Base-by-base conservation (phyloP, 2,888 invertebrate genomes). In the Ephialtes manifestator region DNA sequence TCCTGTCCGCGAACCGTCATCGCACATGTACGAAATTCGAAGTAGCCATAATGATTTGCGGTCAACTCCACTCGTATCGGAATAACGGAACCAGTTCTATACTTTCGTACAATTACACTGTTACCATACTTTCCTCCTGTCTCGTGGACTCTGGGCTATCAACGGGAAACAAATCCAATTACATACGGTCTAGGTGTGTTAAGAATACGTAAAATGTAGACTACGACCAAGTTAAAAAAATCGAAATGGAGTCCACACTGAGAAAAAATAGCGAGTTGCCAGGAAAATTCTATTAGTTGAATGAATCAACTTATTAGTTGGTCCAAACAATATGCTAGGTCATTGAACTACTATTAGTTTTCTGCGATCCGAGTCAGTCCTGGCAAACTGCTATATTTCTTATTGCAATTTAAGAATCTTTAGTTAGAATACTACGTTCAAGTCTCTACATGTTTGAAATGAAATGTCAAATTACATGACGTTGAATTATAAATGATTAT, bases 1-100 rank as follows among this genome's bases (percentile, higher is more conserved):
- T 95, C 96, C 89, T 95, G 96, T 43, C 96, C 95, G 1, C 92
- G 93, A 51, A 94, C 93, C 76, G 94, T 94, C 91, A 97, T 96
- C 1, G 97, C 96, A 92, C 98, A 98, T 4, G 97, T 92, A 83
- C 97, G 95, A 93, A 98, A 98, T 92, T 98, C 97, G 91, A 98
- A 98, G 94, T 96, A 97, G 2, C 98, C 98, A 91, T 96, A 96
- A 94, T 98, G 98, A 92, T 96, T 98, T 43, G 98, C 98, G 0
- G 98, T 98, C n/a, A 98, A 93, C 92, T 98, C 97, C 0, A 98
- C 96, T 85, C 97, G 96, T 79, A 98, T 96, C 13, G 96, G 96
- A 85, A 98, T 96, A 53, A 95, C 94, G 58, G 96, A 95, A 76
- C 96, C 96, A 0, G 96, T 96, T 24, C 95, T 95, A 92, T 98